Evolutionary conservation across 2,888 invertebrate species (phyloP).

Genomic region (Phoronis australis): DNA sequence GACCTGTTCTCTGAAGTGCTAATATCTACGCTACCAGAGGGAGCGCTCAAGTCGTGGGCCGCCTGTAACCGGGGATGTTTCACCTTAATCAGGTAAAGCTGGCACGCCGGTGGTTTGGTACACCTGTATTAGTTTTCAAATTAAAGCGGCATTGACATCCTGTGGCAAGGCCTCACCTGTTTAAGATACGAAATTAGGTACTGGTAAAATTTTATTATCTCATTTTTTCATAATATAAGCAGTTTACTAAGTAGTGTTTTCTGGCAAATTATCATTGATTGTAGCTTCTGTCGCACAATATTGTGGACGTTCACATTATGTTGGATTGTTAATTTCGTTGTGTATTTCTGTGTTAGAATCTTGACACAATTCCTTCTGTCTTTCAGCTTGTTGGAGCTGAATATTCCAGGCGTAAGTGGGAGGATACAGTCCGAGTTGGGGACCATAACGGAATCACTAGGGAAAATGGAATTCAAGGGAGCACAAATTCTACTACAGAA

Average conservation of each 20-base stretch:
- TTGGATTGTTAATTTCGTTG: too few relatives aligned
- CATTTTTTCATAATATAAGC: too few relatives aligned
- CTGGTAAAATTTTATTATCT: too few relatives aligned
- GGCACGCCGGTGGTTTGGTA: neutral
- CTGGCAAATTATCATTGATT: too few relatives aligned
- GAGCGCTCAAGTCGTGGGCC: constrained; percentile 45
- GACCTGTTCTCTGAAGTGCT: constrained; percentile 45
- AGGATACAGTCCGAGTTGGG: constrained; percentile 26
- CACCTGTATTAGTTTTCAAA: too few relatives aligned
- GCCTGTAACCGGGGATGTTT: constrained; percentile 52
- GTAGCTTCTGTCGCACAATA: too few relatives aligned
- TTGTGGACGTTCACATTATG: too few relatives aligned
- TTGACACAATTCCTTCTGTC: constrained; percentile 2
- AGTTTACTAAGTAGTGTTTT: too few relatives aligned
- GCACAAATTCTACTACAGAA: constrained; percentile 42
- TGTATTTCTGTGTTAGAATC: too few relatives aligned
- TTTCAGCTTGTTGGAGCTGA: constrained; percentile 40
- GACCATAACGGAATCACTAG: constrained; percentile 30
- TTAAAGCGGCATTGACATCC: too few relatives aligned
- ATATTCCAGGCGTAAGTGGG: constrained; percentile 31
- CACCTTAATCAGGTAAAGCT: constrained; percentile 37
- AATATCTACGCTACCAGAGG: constrained; percentile 35
- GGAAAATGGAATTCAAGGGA: constrained; percentile 44
- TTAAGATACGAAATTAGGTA: too few relatives aligned
- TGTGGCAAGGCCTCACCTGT: too few relatives aligned